Percentiles rank a stretch among this genome's conserved stretches.
phyloP scores from a whole-genome alignment of 2,888 invertebrate genomes.

The Orgyia antiqua region DNA sequence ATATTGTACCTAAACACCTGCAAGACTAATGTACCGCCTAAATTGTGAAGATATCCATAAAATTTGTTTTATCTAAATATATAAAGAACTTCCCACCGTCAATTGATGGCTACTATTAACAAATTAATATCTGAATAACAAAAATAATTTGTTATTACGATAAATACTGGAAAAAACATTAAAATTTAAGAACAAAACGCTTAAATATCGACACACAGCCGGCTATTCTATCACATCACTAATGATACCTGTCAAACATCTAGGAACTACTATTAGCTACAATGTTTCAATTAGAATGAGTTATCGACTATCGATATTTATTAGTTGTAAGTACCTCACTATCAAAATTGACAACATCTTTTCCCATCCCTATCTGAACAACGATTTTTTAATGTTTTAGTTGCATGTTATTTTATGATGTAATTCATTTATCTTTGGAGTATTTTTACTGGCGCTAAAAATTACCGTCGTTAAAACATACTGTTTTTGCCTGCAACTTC shows the following conservation, averaged over 20 bases:
- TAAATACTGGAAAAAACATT: constrained; percentile 11
- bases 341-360: constrained; percentile 23
- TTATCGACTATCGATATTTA: constrained; percentile 52
- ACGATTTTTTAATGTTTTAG: constrained; percentile 22
- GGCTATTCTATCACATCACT: constrained; percentile 50
- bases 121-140: constrained; percentile 16
- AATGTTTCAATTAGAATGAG: constrained; percentile 72
- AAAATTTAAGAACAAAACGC: constrained; percentile 15
- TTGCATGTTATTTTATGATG: constrained; percentile 25
- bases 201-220: no score
- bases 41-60: no score
- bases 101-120: no score
- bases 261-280: constrained; percentile 59
- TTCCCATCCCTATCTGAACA: constrained; percentile 17
- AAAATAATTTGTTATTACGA: constrained; percentile 5
- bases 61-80: no score
- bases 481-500: no score
- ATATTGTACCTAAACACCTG: no score
- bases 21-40: no score
- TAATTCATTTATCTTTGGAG: constrained; percentile 27
- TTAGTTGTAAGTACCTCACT: constrained; percentile 25
- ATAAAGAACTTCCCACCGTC: no score
- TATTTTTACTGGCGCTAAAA: constrained; percentile 15
- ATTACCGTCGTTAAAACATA: constrained; percentile 14
- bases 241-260: constrained; percentile 66